Evolutionary conservation across 2,888 invertebrate genomes (phyloP).

Genomic region (Watsonalla binaria): DNA sequence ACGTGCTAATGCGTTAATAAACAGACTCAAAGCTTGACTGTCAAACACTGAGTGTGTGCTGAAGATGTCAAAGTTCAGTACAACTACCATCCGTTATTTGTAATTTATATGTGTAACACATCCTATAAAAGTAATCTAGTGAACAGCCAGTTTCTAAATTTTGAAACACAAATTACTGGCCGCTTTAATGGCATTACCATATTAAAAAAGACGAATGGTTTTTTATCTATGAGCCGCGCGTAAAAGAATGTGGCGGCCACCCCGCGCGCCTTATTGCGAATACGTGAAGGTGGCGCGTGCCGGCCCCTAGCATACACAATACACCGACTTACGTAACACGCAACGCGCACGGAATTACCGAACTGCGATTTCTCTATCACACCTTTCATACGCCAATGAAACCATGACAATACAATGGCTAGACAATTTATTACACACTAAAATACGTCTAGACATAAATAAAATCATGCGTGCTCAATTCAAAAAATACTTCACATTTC

Average conservation of each 20-base stretch:
- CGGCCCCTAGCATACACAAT: conserved; percentile 40
- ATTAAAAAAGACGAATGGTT: conserved; percentile 22
- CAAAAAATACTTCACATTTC: conserved; percentile 24
- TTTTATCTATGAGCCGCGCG: conserved; percentile 37
- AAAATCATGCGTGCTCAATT: conserved; percentile 25
- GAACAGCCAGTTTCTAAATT: background rate
- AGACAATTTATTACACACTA: conserved; percentile 43
- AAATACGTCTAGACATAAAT: conserved; percentile 57
- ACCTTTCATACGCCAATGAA: conserved; percentile 52
- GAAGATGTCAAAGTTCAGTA: too few relatives aligned
- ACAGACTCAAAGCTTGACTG: conserved; percentile 4
- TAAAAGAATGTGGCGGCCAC: conserved; percentile 68
- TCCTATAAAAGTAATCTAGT: background rate
- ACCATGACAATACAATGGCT: conserved; percentile 50
- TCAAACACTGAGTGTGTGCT: background rate
- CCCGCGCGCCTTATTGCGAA: conserved; percentile 56
- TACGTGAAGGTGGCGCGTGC: conserved; percentile 64
- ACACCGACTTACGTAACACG: conserved; percentile 60
- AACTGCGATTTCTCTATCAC: conserved; percentile 69
- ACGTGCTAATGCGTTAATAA: conserved; percentile 12
- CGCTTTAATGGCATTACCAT: conserved; percentile 10
- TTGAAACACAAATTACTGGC: conserved; percentile 7
- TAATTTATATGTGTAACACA: background rate
- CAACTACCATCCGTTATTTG: background rate
- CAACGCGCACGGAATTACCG: conserved; percentile 66